These are phyloP conservation scores for Rhombomys opimus DNA, from an alignment of 2,113 vertebrate species.

Conservation along the genomic window DNA sequence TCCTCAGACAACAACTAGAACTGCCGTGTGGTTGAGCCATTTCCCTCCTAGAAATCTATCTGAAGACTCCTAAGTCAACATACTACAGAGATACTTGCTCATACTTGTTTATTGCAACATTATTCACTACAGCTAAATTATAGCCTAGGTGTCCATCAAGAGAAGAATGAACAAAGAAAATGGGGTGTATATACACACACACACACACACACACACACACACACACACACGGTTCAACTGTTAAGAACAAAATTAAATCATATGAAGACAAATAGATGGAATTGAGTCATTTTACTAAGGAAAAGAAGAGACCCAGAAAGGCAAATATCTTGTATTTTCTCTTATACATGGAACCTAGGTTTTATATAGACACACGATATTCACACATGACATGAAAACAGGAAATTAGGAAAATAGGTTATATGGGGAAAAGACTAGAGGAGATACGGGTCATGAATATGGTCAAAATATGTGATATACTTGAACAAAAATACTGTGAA, in stretches of 20 bases:
- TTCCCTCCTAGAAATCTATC: not conserved
- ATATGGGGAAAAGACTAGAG: not conserved
- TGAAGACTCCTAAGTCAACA: not conserved
- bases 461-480: not conserved
- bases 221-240: not conserved
- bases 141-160: not conserved
- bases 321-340: not conserved
- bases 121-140: not conserved
- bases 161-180: not conserved
- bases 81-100: not conserved
- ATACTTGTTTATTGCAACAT: not conserved
- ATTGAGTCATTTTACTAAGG: not conserved
- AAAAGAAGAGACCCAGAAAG: not conserved
- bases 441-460: not conserved
- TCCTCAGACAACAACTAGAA: not conserved
- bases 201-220: too few relatives aligned
- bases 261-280: not conserved
- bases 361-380: not conserved
- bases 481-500: not conserved
- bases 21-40: not conserved
- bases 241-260: not conserved
- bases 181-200: not conserved
- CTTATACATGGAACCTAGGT: not conserved
- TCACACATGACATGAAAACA: not conserved
- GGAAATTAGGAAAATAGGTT: not conserved